Base-by-base conservation (phyloP, 1,140 invertebrate species). In the Triops longicaudatus region DNA sequence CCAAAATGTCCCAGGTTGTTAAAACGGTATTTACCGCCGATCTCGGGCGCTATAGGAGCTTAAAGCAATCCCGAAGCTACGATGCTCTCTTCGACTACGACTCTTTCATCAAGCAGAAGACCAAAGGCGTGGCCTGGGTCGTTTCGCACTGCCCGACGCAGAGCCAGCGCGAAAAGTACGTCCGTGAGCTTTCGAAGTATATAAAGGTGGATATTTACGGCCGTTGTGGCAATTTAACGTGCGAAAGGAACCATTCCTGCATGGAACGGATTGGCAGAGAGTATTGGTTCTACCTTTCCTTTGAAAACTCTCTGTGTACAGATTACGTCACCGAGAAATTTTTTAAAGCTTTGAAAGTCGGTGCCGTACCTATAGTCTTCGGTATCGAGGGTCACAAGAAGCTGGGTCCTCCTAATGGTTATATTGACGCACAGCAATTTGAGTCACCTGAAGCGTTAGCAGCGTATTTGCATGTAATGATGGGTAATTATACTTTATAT, bases 121-220 rank as follows among this genome's bases (percentile, higher is more conserved):
- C 72, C 11, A 77, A 77, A 50, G 28, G 14, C 43, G 82, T 87
- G 0, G 86, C 87, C 0, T 91, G 89, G 89, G 87, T 91, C 78
- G 88, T 90, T 1, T 89, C 88, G 73, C 88, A 92, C 81, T 92
- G 91, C 80, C n/a, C 80, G 1, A 84, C 88, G 0, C 79, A 78
- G 10, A 88, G 88, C 79, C 82, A 82, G 1, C 82, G 91, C 14
- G 83, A 88, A 79, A 63, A 82, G 0, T 90, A 88, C 80, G 88
- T 87, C 0, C 76, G 81, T 26, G 82, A 89, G 78, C 82, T 92
- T 1, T 79, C 85, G 74, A 83, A 71, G 1, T 76, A 73, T 37
- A 72, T 76, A 7, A 14, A 76, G 3, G 27, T 76, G 10, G 76
- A 76, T 26, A 37, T 76, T 1, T 76, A 76, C 28, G 76, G 76